Evolutionary conservation across 2,888 invertebrate genomes (phyloP).

Genomic region (Ophion ventricosus): DNA sequence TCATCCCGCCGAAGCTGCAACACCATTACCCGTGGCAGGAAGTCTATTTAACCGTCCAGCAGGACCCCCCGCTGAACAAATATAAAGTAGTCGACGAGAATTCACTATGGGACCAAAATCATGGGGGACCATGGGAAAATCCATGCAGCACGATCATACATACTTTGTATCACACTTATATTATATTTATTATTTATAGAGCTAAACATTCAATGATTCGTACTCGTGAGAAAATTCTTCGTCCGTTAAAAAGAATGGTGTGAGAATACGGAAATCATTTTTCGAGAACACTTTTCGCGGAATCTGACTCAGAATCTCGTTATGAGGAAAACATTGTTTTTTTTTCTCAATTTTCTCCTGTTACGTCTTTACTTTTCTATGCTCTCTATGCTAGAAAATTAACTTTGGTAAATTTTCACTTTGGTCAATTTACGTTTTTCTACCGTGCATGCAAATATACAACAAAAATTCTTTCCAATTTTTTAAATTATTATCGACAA

Average conservation of each 20-base stretch:
- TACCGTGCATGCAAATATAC: too few species aligned
- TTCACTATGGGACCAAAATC: constrained; percentile 26
- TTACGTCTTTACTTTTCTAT: too few species aligned
- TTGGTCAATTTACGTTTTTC: too few species aligned
- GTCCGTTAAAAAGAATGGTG: constrained; percentile 38
- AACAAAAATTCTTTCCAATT: too few species aligned
- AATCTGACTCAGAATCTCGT: too few species aligned
- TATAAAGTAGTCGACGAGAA: constrained; percentile 42
- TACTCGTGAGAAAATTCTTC: constrained; percentile 52
- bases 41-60: constrained; percentile 48
- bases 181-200: constrained; percentile 27
- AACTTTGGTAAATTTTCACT: too few species aligned
- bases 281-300: constrained; percentile 3
- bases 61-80: constrained; percentile 23
- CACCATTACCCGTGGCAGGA: constrained; percentile 37
- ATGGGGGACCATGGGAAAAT: constrained; percentile 32
- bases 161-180: constrained; percentile 15
- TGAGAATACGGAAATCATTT: constrained; percentile 14
- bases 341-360: too few species aligned
- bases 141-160: neutral
- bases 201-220: constrained; percentile 43
- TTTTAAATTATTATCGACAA: too few species aligned
- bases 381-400: too few species aligned
- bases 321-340: too few species aligned
- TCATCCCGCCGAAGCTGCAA: constrained; percentile 2